Conservation (phyloP, 1,140 invertebrate genomes). For the Reticulitermes speratus region DNA sequence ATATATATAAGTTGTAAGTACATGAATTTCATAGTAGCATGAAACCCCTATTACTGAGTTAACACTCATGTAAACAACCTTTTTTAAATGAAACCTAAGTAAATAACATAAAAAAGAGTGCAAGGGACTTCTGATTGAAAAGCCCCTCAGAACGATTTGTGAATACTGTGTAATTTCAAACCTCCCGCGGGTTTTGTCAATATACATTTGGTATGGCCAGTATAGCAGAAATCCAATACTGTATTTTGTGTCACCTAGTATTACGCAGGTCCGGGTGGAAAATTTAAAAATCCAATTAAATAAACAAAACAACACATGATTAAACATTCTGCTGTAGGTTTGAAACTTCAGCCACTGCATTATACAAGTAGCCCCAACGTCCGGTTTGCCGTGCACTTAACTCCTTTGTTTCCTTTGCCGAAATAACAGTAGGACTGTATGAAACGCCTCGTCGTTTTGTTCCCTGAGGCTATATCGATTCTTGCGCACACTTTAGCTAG, state of each 20-base stretch:
- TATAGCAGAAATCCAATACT: neutral
- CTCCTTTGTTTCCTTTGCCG: neutral
- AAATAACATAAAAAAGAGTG: too few species aligned
- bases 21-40: too few species aligned
- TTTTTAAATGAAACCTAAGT: too few species aligned
- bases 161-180: neutral
- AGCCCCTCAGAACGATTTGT: neutral
- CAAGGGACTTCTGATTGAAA: too few species aligned
- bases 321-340: neutral
- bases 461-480: neutral
- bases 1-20: too few species aligned
- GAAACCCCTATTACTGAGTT: too few species aligned
- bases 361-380: neutral
- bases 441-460: neutral
- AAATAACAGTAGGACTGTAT: neutral
- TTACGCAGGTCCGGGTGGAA: neutral
- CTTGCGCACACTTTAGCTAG: neutral
- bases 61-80: too few species aligned
- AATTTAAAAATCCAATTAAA: neutral
- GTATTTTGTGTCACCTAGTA: neutral
- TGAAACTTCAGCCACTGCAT: neutral
- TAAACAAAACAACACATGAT: neutral
- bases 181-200: neutral
- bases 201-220: neutral
- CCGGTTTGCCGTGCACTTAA: neutral